phyloP scores from a whole-genome alignment of 2,113 vertebrate genomes.

The Nothobranchius kuhntae region DNA sequence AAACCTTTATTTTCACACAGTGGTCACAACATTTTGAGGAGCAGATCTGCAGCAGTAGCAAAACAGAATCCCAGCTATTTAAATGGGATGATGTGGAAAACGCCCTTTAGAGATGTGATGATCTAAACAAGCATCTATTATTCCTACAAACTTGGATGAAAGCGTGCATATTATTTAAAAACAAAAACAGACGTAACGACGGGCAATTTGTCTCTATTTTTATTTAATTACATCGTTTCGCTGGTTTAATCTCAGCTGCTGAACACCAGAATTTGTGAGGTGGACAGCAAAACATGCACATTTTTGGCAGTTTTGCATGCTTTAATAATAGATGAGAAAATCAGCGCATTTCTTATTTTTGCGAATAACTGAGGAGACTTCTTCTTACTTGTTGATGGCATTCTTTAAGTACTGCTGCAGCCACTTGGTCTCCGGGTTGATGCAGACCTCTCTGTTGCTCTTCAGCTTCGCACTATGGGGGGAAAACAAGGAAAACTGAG shows the following conservation, averaged over 20 bases:
- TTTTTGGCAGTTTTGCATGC: too few relatives aligned
- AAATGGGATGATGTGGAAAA: not conserved
- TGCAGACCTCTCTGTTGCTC: constrained; percentile 95
- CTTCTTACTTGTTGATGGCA: constrained; percentile 95
- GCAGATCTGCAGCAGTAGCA: too few relatives aligned
- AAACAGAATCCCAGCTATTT: not conserved
- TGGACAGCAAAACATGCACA: too few relatives aligned
- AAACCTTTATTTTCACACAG: too few relatives aligned
- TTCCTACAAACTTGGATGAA: too few relatives aligned
- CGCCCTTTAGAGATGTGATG: not conserved
- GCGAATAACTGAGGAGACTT: not conserved
- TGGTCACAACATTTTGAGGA: too few relatives aligned
- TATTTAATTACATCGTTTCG: constrained; percentile 8
- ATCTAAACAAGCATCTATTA: not conserved
- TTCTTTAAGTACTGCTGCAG: constrained; percentile 97
- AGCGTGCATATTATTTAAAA: not conserved
- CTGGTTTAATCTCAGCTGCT: too few relatives aligned
- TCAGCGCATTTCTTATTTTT: not conserved
- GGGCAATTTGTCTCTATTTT: constrained; percentile 36
- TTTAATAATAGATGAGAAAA: too few relatives aligned
- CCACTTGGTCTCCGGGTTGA: constrained; percentile 97
- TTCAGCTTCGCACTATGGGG: constrained; percentile 90
- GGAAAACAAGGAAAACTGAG: not conserved
- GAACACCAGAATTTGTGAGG: too few relatives aligned
- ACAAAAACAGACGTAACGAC: constrained; percentile 24